Percentiles rank a stretch among this genome's conserved stretches.
These are phyloP conservation scores for Agrilus planipennis DNA, from an alignment of 1,140 invertebrate species.

Conservation along the genomic window DNA sequence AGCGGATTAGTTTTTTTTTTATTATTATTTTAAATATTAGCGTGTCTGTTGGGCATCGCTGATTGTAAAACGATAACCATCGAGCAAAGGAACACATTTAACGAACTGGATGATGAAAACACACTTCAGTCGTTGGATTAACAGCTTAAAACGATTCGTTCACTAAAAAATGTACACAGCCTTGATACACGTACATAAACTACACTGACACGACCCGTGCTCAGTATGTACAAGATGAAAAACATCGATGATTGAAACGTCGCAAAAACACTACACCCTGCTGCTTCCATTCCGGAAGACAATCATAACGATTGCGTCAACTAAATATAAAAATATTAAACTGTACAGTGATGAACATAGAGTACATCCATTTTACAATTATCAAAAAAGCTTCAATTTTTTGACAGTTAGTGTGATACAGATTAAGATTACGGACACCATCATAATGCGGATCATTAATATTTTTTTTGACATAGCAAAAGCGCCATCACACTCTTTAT, in stretches of 20 bases:
- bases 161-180: constrained; percentile 32
- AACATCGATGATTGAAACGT: constrained; percentile 33
- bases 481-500: no score
- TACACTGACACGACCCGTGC: constrained; percentile 30
- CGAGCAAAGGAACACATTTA: constrained; percentile 15
- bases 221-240: constrained; percentile 28
- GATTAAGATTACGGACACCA: no score
- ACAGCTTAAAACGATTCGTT: constrained; percentile 7
- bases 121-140: constrained; percentile 10
- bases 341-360: constrained; percentile 32
- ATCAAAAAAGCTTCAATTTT: constrained; percentile 33
- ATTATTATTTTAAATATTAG: background rate
- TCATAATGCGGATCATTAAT: no score
- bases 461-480: no score
- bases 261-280: constrained; percentile 34
- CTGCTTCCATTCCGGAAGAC: constrained; percentile 33
- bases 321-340: constrained; percentile 36
- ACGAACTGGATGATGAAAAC: constrained; percentile 16
- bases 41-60: background rate
- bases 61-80: constrained; percentile 11
- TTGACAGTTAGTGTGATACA: no score
- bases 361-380: constrained; percentile 33
- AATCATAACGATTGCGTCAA: constrained; percentile 33
- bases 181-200: constrained; percentile 34
- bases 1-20: background rate